phyloP scores from a whole-genome alignment of 2,888 invertebrate genomes.

The Spilarctia lutea region DNA sequence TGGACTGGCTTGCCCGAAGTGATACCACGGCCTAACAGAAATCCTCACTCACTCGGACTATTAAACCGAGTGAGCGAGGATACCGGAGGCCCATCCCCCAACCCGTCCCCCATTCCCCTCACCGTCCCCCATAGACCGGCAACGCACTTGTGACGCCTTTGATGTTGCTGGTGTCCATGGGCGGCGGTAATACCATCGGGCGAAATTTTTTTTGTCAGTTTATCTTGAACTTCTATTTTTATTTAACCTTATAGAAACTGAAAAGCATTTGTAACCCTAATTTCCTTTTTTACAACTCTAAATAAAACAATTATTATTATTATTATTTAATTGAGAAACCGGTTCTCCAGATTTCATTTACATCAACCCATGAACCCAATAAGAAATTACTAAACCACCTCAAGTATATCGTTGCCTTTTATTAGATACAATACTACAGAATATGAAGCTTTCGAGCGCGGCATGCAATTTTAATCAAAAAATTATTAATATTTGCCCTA shows the following conservation, averaged over 20 bases:
- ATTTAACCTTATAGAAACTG: neutral
- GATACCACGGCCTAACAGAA: too few relatives aligned
- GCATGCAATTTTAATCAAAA: conserved; percentile 48
- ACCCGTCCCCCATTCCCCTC: too few relatives aligned
- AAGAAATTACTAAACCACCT: neutral
- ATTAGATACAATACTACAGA: neutral
- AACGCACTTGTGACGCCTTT: too few relatives aligned
- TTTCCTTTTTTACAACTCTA: neutral
- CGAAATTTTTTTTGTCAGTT: too few relatives aligned
- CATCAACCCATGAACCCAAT: neutral
- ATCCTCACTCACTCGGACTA: too few relatives aligned
- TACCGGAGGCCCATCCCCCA: too few relatives aligned
- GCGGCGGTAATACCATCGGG: too few relatives aligned
- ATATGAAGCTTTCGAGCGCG: conserved; percentile 30
- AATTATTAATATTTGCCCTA: conserved; percentile 49
- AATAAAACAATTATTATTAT: neutral
- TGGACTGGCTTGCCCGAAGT: too few relatives aligned
- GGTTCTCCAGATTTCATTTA: neutral
- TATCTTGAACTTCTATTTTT: too few relatives aligned
- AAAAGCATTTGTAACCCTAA: neutral
- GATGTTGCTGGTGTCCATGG: too few relatives aligned
- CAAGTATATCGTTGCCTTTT: neutral
- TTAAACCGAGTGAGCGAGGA: too few relatives aligned
- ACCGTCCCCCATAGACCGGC: too few relatives aligned
- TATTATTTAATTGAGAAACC: neutral